Evolutionary conservation across 2,797 vertebrate species (phyloP).

Genomic region (Anguilla megastoma): DNA sequence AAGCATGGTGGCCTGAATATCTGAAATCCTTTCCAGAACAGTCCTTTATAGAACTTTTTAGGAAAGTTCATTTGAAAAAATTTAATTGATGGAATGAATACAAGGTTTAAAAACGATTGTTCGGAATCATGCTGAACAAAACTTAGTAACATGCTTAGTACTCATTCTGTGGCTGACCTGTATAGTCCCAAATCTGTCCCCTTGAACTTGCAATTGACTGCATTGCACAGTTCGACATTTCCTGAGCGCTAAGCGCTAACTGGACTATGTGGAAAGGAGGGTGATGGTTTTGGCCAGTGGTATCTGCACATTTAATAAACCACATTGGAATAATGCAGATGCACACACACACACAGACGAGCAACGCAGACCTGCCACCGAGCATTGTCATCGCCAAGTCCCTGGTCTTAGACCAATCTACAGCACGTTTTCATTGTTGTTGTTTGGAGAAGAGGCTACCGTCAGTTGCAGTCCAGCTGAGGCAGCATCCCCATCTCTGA

Average conservation of each 20-base stretch:
- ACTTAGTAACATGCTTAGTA: neutral
- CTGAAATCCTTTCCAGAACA: neutral
- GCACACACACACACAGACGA: neutral
- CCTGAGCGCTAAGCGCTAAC: neutral
- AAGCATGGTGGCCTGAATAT: neutral
- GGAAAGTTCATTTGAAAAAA: neutral
- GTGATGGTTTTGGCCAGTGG: neutral
- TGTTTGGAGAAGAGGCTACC: neutral
- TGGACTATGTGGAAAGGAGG: neutral
- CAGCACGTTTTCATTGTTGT: neutral
- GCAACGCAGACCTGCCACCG: neutral
- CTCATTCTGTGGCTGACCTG: neutral
- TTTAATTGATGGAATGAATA: neutral
- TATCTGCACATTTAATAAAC: constrained; percentile 22
- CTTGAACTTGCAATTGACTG: neutral
- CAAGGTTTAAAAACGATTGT: neutral
- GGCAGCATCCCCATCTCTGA: neutral
- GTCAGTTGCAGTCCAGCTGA: neutral
- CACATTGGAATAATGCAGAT: neutral
- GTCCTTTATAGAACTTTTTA: too few species aligned
- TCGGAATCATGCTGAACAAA: neutral
- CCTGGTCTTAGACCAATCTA: neutral
- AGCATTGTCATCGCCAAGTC: neutral
- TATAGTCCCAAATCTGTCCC: neutral
- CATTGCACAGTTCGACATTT: neutral